These are phyloP conservation scores for Hylia prasina DNA, from an alignment of 2,113 vertebrate genomes.

Conservation along the genomic window DNA sequence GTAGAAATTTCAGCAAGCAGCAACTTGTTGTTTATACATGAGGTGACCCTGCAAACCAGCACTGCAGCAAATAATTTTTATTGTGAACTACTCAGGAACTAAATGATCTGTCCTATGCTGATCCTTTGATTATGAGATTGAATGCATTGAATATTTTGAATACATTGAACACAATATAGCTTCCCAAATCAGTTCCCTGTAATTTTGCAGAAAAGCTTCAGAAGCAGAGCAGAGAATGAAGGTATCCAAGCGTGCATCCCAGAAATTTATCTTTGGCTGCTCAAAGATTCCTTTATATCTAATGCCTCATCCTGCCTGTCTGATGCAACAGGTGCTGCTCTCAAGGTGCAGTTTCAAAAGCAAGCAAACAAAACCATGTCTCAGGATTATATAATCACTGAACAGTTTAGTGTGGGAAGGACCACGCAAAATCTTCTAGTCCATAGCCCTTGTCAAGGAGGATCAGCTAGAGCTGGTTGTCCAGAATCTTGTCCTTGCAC, in stretches of 20 bases:
- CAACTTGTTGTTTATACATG: background rate
- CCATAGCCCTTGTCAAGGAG: background rate
- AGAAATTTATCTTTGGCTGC: background rate
- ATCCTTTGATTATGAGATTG: background rate
- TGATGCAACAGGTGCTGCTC: background rate
- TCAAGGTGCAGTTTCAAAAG: background rate
- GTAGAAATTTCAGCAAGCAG: background rate
- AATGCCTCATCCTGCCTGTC: background rate
- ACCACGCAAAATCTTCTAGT: background rate
- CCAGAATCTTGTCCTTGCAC: background rate
- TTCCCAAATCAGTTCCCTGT: background rate
- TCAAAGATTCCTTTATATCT: background rate
- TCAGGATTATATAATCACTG: background rate
- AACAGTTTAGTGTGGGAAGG: background rate
- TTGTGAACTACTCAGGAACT: background rate
- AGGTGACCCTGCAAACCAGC: background rate
- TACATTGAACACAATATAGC: background rate
- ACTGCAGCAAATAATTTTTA: background rate
- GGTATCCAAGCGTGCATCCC: background rate
- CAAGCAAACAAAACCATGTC: background rate
- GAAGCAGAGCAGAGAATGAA: background rate
- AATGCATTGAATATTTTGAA: background rate
- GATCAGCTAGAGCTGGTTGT: background rate
- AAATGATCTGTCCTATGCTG: background rate
- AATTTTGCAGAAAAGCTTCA: background rate